Conservation (phyloP, 2,888 invertebrate species). For the Diarsia brunnea region DNA sequence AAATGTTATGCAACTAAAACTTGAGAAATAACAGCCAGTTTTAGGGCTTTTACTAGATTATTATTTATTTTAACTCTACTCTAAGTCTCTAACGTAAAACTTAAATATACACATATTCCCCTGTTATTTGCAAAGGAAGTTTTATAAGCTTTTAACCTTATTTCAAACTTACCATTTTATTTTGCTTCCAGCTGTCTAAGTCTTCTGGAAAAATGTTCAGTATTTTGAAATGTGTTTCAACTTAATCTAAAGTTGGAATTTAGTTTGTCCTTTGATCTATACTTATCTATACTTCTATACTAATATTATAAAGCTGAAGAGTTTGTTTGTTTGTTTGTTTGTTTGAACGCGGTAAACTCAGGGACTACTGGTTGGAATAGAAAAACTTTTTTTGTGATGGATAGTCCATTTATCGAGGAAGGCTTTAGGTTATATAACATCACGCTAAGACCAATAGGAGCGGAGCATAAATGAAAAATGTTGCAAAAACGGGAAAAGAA, state of each 20-base stretch:
- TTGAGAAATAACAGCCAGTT: conserved; percentile 20
- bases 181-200: conserved; percentile 20
- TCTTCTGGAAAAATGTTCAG: conserved; percentile 1
- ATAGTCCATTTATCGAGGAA: too few species aligned
- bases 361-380: too few species aligned
- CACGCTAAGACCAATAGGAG: too few species aligned
- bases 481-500: too few species aligned
- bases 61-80: conserved; percentile 12
- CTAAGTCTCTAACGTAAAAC: neutral
- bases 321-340: too few species aligned
- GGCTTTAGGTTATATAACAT: too few species aligned
- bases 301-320: too few species aligned
- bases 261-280: neutral
- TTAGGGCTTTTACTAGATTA: conserved; percentile 11
- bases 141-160: conserved; percentile 16
- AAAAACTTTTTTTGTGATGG: too few species aligned
- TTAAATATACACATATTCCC: neutral
- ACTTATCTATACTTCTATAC: too few species aligned
- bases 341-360: too few species aligned
- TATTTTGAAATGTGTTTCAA: neutral
- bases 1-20: conserved; percentile 42
- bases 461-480: too few species aligned
- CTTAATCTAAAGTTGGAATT: neutral
- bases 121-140: conserved; percentile 7
- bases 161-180: conserved; percentile 23